These are phyloP conservation scores for Cnemophilus loriae DNA, from an alignment of 2,113 vertebrate genomes.

Conservation along the genomic window DNA sequence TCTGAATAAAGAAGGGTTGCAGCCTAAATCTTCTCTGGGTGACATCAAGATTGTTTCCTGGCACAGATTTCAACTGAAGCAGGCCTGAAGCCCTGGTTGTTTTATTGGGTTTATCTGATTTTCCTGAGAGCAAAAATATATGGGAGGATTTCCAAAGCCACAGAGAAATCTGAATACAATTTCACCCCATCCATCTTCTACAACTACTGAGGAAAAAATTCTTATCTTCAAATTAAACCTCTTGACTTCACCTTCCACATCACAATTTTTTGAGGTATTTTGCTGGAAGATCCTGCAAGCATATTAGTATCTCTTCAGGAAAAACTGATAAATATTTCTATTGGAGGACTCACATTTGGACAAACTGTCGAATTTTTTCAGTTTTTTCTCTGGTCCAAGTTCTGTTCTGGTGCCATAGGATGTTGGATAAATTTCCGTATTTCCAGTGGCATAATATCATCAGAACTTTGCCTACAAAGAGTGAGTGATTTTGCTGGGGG, in stretches of 20 bases:
- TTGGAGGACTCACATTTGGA: background rate
- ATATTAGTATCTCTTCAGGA: background rate
- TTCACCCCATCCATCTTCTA: background rate
- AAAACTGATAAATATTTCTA: background rate
- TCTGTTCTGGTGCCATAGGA: background rate
- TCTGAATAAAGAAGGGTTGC: background rate
- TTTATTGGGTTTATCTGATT: background rate
- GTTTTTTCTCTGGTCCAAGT: background rate
- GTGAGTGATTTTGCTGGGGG: slow-evolving; percentile 23
- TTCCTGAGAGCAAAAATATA: background rate
- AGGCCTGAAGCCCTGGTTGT: background rate
- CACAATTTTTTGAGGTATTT: background rate
- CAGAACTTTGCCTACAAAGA: slow-evolving; percentile 50
- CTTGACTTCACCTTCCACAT: background rate
- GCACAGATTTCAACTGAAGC: background rate
- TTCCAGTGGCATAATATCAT: slow-evolving; percentile 51
- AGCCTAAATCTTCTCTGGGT: background rate
- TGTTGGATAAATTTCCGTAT: background rate
- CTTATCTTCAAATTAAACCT: background rate
- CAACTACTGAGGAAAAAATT: background rate
- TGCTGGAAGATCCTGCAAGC: background rate
- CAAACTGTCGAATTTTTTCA: background rate
- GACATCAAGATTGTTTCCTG: background rate
- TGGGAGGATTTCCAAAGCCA: background rate
- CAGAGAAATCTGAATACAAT: background rate